Evolutionary conservation across 2,888 invertebrate genomes (phyloP).

Genomic region (Temnothorax unifasciatus): DNA sequence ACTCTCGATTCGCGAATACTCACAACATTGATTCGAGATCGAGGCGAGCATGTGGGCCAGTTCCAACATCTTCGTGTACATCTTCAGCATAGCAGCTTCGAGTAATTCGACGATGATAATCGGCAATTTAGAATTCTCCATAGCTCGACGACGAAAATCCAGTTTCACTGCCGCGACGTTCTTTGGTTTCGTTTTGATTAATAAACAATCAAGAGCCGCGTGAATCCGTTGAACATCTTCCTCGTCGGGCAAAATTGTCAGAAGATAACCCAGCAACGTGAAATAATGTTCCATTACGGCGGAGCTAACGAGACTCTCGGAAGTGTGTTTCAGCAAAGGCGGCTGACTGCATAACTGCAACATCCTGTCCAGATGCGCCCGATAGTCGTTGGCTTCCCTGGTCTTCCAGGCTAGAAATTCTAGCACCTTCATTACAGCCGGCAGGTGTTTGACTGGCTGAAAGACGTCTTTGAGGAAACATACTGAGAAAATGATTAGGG

Average conservation of each 20-base stretch:
- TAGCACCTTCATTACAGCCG: slow-evolving; percentile 80
- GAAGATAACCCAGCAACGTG: slow-evolving; percentile 81
- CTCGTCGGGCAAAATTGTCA: slow-evolving; percentile 76
- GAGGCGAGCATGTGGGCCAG: slow-evolving; percentile 78
- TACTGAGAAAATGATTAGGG: background rate
- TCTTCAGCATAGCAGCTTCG: slow-evolving; percentile 77
- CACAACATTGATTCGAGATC: slow-evolving; percentile 80
- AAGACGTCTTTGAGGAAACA: slow-evolving; percentile 59
- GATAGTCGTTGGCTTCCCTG: slow-evolving; percentile 73
- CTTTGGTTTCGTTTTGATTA: slow-evolving; percentile 52
- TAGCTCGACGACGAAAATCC: slow-evolving; percentile 73
- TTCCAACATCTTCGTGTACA: slow-evolving; percentile 81
- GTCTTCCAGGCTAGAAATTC: slow-evolving; percentile 80
- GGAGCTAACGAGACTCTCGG: slow-evolving; percentile 77
- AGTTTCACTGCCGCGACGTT: slow-evolving; percentile 68
- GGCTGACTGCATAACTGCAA: slow-evolving; percentile 81
- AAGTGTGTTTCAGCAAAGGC: slow-evolving; percentile 80
- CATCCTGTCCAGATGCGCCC: slow-evolving; percentile 77
- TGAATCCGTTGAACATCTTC: slow-evolving; percentile 68
- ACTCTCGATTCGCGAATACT: slow-evolving; percentile 64
- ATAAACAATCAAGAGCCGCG: slow-evolving; percentile 72
- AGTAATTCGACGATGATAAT: slow-evolving; percentile 81
- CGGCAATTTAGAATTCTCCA: slow-evolving; percentile 83
- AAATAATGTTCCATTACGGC: slow-evolving; percentile 83
- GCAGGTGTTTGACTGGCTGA: slow-evolving; percentile 83